Conservation (phyloP, 2,797 vertebrate genomes). For the Tapirus indicus region DNA sequence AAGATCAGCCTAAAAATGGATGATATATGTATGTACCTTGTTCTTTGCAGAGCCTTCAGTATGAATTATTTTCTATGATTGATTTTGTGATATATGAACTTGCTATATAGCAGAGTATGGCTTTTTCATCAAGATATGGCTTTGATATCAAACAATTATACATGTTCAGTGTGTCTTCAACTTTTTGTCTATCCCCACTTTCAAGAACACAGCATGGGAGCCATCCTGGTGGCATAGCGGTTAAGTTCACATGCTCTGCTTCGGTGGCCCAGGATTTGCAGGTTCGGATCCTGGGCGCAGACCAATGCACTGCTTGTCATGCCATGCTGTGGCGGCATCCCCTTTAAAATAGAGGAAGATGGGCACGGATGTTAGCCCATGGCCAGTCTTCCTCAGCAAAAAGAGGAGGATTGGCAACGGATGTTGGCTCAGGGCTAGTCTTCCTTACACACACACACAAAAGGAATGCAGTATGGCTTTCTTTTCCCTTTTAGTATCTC, state of each 20-base stretch:
- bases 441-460: no score
- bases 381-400: no score
- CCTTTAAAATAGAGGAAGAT: no score
- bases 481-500: neutral
- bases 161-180: neutral
- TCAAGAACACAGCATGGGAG: neutral
- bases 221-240: no score
- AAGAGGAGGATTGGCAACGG: no score
- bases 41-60: neutral
- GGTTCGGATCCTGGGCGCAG: no score
- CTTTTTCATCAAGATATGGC: conserved; percentile 56
- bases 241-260: no score
- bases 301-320: no score
- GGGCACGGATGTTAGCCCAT: no score
- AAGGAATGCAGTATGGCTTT: neutral
- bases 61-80: conserved; percentile 18
- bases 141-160: conserved; percentile 49
- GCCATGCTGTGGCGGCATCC: no score
- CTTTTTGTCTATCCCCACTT: neutral
- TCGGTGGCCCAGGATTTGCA: no score
- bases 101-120: neutral
- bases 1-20: neutral
- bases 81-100: conserved; percentile 12
- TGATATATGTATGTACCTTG: neutral
- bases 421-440: no score